Evolutionary conservation across 2,888 invertebrate species (phyloP), one percentile per base, ranked within the genome.

Genomic region (Omphaloscelis lunosa): DNA sequence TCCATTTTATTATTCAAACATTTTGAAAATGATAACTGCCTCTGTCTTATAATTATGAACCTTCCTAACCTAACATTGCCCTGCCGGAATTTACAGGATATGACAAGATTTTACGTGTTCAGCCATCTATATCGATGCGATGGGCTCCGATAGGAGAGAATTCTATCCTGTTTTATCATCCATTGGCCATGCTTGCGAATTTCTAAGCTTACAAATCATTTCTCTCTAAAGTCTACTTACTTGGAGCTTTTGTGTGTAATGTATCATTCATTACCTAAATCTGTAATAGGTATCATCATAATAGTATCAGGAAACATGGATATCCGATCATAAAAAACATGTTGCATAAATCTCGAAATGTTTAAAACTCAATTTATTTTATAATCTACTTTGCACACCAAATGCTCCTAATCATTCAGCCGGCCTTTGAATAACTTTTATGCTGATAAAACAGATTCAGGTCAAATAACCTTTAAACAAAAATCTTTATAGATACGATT

Each of bases 401-500:
- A 81, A 41, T 65, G 41, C 29, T 56, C 48, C 29, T 7, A 77
- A 67, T 62, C 29, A 79, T 62, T 56, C 20, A 41, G 48, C 41
- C 27, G 34, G 48, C 41, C 27, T 77, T 56, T 41, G 53, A 59
- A 62, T 45, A 74, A 71, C 62, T 76, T 73, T 58, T 66, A 56
- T 29, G 58, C 53, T 66, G 78, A 83, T 83, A 77, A 77, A 67
- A 72, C 70, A 66, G 61, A 82, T 77, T 68, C 61, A 78, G 83
- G 61, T 77, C 69, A 76, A 76, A 63, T 65, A 62, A 72, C 67
- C 56, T 75, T 75, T 62, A 72, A 76, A 83, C 75, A 70, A 69
- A 79, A 66, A 69, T 73, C 72, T 77, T 74, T 85, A 75, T 72
- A 86, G 73, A 73, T 20, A 48, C 41, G 61, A 80, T 77, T 66